A percentile compares a stretch with the other conserved stretches of the same genome.
Conservation (phyloP, 2,797 vertebrate genomes). For the Crenichthys baileyi region DNA sequence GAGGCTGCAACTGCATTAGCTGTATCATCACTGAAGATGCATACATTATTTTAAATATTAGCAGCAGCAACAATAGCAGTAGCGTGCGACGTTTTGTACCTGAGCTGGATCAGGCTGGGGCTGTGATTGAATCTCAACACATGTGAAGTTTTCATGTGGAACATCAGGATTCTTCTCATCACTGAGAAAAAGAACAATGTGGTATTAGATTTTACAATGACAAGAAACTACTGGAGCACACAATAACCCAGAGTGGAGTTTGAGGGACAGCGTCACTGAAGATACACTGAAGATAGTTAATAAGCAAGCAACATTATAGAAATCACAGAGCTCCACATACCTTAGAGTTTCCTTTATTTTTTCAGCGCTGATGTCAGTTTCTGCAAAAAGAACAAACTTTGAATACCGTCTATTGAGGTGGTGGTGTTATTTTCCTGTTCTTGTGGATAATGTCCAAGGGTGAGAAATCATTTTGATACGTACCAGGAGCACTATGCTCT, state of each 20-base stretch:
- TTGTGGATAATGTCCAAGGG: not conserved
- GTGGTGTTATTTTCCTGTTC: not conserved
- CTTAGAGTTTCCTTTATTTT: constrained; percentile 43
- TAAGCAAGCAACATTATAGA: not conserved
- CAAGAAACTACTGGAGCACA: not conserved
- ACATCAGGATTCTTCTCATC: constrained; percentile 32
- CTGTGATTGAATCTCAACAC: constrained; percentile 28
- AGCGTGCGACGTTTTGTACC: constrained; percentile 21
- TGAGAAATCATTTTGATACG: not conserved
- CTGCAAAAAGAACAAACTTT: constrained; percentile 33
- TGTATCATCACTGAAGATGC: not conserved
- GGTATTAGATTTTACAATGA: not conserved
- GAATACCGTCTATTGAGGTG: not conserved
- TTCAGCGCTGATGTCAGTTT: constrained; percentile 44
- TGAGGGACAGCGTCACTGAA: not conserved
- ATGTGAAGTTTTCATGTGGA: constrained; percentile 13
- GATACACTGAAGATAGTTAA: not conserved
- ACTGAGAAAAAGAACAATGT: constrained; percentile 28
- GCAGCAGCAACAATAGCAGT: not conserved
- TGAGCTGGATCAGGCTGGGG: not conserved
- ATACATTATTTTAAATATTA: not conserved
- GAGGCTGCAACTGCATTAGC: too few relatives aligned
- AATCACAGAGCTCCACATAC: constrained; percentile 35
- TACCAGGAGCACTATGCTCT: not conserved
- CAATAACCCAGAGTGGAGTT: not conserved